Conservation (phyloP, 1,140 invertebrate genomes). For the Drosophila nasuta region DNA sequence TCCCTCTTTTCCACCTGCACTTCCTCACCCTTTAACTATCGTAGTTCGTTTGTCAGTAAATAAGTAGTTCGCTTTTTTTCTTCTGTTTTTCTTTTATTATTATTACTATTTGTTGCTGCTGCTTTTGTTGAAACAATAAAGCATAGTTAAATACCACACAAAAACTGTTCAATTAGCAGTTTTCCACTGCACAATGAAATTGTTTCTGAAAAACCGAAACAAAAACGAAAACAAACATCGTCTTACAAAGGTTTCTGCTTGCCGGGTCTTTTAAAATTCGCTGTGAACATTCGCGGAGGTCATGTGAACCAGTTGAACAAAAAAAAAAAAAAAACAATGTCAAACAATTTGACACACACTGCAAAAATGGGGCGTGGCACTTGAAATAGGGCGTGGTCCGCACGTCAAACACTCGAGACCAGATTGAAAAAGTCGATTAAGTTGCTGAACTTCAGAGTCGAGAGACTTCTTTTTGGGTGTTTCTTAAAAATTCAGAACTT, state of each 20-base stretch:
- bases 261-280: constrained; percentile 16
- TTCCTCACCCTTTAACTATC: not conserved
- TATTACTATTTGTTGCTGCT: constrained; percentile 28
- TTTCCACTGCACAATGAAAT: constrained; percentile 28
- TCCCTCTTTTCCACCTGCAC: not conserved
- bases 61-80: constrained; percentile 59
- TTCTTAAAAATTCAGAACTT: too few relatives aligned
- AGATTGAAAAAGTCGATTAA: too few relatives aligned
- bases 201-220: not conserved
- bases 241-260: constrained; percentile 21
- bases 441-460: too few relatives aligned
- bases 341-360: not conserved
- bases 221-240: constrained; percentile 29
- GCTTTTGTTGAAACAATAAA: constrained; percentile 64
- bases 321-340: constrained; percentile 15
- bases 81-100: constrained; percentile 19
- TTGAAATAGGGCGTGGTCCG: not conserved
- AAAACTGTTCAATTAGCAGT: constrained; percentile 68
- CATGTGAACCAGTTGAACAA: constrained; percentile 60
- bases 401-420: not conserved
- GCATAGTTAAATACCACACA: constrained; percentile 36
- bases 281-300: constrained; percentile 46
- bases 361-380: constrained; percentile 11
- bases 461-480: too few relatives aligned
- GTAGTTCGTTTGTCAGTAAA: constrained; percentile 54